These are phyloP conservation scores for Lepeophtheirus nordmannii DNA, from an alignment of 2,888 invertebrate species.

Conservation along the genomic window DNA sequence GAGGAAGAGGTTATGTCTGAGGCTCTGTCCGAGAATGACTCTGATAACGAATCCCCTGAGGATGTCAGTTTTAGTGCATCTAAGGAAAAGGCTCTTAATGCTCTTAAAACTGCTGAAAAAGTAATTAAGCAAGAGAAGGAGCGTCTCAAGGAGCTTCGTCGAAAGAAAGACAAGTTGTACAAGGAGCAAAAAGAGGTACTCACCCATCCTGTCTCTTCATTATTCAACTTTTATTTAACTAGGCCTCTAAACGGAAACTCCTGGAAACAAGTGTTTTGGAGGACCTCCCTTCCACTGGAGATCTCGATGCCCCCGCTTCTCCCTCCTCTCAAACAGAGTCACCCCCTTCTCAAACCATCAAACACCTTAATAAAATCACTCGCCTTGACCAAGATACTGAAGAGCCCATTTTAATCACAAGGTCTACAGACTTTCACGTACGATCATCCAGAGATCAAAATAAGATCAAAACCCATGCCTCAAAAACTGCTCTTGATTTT, in stretches of 20 bases:
- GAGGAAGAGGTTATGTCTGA: background rate
- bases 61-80: background rate
- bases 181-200: background rate
- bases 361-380: background rate
- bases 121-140: background rate
- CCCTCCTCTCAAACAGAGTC: no score
- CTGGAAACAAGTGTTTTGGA: background rate
- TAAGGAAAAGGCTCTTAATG: background rate
- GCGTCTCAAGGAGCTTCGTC: background rate
- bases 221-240: no score
- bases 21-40: background rate
- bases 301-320: background rate
- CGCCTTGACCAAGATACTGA: background rate
- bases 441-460: background rate
- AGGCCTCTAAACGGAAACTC: background rate
- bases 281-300: background rate
- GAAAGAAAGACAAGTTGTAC: background rate
- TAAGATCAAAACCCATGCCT: background rate
- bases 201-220: background rate
- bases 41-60: background rate
- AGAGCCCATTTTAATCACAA: background rate
- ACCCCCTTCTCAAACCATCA: no score
- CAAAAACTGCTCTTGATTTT: background rate
- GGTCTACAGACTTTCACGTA: background rate
- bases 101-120: background rate